Conservation (phyloP, 2,113 vertebrate species). For the Scomber japonicus region DNA sequence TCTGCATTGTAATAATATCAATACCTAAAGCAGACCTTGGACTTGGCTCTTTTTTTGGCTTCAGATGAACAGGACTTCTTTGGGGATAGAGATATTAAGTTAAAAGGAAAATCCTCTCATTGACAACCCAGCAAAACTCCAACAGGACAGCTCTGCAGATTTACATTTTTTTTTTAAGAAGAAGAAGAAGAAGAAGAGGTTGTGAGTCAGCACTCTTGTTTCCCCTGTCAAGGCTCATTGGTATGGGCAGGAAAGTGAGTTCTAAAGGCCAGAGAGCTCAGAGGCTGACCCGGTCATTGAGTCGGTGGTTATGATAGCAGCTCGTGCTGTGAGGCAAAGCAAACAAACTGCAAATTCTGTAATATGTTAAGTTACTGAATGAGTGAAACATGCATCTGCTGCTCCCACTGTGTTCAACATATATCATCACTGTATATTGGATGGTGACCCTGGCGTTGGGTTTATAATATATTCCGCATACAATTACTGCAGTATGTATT, state of each 20-base stretch:
- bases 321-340: not conserved
- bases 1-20: slow-evolving; percentile 26
- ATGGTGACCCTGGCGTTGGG: not conserved
- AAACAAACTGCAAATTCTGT: not conserved
- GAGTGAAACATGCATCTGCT: not conserved
- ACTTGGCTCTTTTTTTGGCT: not conserved
- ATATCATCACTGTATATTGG: not conserved
- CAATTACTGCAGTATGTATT: too few species aligned
- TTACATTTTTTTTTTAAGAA: slow-evolving; percentile 3
- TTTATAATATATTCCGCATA: not conserved
- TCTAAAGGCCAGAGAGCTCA: not conserved
- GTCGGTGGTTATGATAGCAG: slow-evolving; percentile 3
- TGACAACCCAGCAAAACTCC: slow-evolving; percentile 52
- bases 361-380: not conserved
- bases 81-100: slow-evolving; percentile 40
- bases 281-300: not conserved
- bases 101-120: slow-evolving; percentile 59
- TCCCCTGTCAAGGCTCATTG: slow-evolving; percentile 29
- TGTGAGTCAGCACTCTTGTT: slow-evolving; percentile 52
- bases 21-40: slow-evolving; percentile 21
- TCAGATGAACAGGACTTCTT: slow-evolving; percentile 35
- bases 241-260: slow-evolving; percentile 13
- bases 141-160: slow-evolving; percentile 41
- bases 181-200: slow-evolving; percentile 4
- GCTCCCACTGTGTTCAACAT: not conserved